Evolutionary conservation across 2,113 vertebrate genomes (phyloP).

Genomic region (Picathartes gymnocephalus): DNA sequence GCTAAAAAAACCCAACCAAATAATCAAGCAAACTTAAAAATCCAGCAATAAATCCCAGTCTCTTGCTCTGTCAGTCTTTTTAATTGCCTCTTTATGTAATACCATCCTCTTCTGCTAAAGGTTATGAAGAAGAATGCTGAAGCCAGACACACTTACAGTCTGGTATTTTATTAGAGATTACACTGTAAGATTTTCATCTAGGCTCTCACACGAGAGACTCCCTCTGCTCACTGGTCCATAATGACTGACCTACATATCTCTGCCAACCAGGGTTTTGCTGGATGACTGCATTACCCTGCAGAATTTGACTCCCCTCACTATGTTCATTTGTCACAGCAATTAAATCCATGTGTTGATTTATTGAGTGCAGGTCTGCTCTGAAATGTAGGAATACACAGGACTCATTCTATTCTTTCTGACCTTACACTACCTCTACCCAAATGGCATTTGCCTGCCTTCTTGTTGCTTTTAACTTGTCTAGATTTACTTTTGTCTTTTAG

Average conservation of each 20-base stretch:
- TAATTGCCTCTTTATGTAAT: conserved; percentile 44
- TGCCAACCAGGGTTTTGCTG: neutral
- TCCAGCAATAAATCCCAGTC: neutral
- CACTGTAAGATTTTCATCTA: neutral
- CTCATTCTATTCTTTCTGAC: neutral
- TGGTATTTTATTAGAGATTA: conserved; percentile 11
- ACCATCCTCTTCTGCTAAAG: conserved; percentile 5
- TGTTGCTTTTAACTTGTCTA: neutral
- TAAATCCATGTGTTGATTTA: conserved; percentile 42
- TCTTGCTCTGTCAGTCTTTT: conserved; percentile 13
- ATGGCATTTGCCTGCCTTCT: neutral
- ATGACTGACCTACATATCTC: conserved; percentile 49
- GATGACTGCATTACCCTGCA: conserved; percentile 1
- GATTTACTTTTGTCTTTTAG: neutral
- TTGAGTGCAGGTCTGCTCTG: neutral
- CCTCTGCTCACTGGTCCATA: conserved; percentile 20
- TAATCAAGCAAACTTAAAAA: neutral
- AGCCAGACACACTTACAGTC: neutral
- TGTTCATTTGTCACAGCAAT: conserved; percentile 47
- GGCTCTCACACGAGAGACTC: neutral
- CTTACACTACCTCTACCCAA: neutral
- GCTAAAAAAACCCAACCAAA: neutral
- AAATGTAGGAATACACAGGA: neutral
- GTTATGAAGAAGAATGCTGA: conserved; percentile 10
- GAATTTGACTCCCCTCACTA: neutral